Conservation (phyloP, 2,113 vertebrate genomes). For the Thamnaconus septentrionalis region DNA sequence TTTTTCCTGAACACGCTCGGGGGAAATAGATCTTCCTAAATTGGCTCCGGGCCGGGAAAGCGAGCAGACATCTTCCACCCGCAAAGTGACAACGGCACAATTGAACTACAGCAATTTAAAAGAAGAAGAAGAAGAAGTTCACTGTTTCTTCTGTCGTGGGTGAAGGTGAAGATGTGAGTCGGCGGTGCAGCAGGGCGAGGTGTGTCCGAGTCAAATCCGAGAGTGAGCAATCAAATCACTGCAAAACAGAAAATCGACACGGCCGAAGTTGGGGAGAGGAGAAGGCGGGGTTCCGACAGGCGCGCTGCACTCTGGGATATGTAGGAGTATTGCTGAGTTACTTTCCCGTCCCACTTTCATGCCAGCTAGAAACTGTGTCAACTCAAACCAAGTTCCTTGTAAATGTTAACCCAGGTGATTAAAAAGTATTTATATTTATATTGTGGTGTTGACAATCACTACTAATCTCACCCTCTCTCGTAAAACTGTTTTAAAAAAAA, state of each 20-base stretch:
- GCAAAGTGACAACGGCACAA: not conserved
- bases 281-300: slow-evolving; percentile 35
- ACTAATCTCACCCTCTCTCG: too few species aligned
- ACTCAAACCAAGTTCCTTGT: too few species aligned
- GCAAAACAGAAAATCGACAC: slow-evolving; percentile 54
- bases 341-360: too few species aligned
- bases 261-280: slow-evolving; percentile 9
- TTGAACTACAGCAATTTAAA: too few species aligned
- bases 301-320: slow-evolving; percentile 65
- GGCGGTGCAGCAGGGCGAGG: slow-evolving; percentile 13
- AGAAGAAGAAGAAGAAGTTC: too few species aligned
- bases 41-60: slow-evolving; percentile 6
- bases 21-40: slow-evolving; percentile 28
- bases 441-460: too few species aligned
- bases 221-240: slow-evolving; percentile 52
- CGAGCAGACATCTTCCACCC: slow-evolving; percentile 27
- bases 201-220: slow-evolving; percentile 23
- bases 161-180: slow-evolving; percentile 1
- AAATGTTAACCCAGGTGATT: too few species aligned
- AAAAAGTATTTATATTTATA: too few species aligned
- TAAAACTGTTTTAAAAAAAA: too few species aligned
- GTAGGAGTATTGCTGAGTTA: slow-evolving; percentile 26
- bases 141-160: not conserved
- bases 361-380: too few species aligned
- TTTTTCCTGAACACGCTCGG: slow-evolving; percentile 9